phyloP scores from a whole-genome alignment of 2,888 invertebrate species.

The Omphaloscelis lunosa region DNA sequence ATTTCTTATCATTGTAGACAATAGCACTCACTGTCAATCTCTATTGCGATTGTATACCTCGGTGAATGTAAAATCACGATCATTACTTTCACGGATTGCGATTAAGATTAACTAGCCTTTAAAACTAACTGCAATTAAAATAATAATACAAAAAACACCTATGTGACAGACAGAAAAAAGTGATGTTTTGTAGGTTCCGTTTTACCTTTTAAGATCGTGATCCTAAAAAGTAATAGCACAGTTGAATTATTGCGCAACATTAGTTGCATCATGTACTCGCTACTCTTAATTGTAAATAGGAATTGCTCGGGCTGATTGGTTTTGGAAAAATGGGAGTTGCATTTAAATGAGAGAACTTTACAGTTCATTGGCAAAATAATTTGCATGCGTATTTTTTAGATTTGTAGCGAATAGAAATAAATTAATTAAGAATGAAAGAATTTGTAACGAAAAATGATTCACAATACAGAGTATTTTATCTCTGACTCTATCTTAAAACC shows the following conservation, averaged over 20 bases:
- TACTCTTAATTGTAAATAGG: constrained; percentile 44
- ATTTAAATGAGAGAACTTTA: constrained; percentile 46
- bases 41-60: not conserved
- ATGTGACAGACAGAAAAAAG: not conserved
- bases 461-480: too few relatives aligned
- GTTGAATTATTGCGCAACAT: constrained; percentile 24
- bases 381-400: not conserved
- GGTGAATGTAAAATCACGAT: not conserved
- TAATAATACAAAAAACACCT: not conserved
- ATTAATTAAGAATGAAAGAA: not conserved
- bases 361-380: constrained; percentile 24
- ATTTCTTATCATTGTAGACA: not conserved
- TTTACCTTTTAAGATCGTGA: not conserved
- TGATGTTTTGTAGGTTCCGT: not conserved
- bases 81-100: not conserved
- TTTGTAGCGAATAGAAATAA: not conserved
- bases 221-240: not conserved
- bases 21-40: not conserved
- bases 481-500: too few relatives aligned
- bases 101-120: not conserved
- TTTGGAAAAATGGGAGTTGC: constrained; percentile 47
- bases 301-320: constrained; percentile 52
- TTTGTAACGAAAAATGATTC: too few relatives aligned
- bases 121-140: too few relatives aligned
- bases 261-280: constrained; percentile 21